Conservation (phyloP, 2,113 vertebrate genomes). For the Corythornis cristatus region DNA sequence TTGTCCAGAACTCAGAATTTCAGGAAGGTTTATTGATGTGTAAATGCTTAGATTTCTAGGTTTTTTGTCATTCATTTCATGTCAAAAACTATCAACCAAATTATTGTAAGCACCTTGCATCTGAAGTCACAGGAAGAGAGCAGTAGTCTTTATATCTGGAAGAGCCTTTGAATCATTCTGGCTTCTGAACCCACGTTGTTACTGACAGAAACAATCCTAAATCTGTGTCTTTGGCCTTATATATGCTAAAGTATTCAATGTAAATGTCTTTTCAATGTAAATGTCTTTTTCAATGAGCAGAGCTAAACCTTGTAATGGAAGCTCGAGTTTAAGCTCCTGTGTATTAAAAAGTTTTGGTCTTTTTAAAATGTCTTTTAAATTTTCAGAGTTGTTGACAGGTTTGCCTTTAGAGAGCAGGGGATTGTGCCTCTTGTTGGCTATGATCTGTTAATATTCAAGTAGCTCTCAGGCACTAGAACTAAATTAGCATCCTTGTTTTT, state of each 20-base stretch:
- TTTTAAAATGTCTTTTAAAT: background rate
- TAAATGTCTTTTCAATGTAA: background rate
- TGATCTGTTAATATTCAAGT: background rate
- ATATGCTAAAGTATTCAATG: background rate
- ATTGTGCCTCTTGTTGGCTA: background rate
- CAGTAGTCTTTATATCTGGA: background rate
- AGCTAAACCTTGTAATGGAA: background rate
- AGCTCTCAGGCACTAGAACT: background rate
- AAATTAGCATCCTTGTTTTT: background rate
- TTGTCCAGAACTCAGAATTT: background rate
- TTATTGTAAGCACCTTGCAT: background rate
- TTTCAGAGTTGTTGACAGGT: background rate
- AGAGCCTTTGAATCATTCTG: background rate
- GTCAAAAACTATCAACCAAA: background rate
- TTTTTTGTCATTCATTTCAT: background rate
- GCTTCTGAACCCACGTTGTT: background rate
- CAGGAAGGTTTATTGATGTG: background rate
- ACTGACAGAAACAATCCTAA: background rate
- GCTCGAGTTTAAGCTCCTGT: background rate
- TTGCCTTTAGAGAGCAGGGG: background rate
- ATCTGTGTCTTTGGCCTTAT: background rate
- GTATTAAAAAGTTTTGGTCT: accelerated
- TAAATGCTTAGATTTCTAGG: background rate
- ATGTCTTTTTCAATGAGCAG: background rate
- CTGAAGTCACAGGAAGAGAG: background rate